Base-by-base conservation (phyloP, 2,113 vertebrate genomes). In the Zingel zingel region DNA sequence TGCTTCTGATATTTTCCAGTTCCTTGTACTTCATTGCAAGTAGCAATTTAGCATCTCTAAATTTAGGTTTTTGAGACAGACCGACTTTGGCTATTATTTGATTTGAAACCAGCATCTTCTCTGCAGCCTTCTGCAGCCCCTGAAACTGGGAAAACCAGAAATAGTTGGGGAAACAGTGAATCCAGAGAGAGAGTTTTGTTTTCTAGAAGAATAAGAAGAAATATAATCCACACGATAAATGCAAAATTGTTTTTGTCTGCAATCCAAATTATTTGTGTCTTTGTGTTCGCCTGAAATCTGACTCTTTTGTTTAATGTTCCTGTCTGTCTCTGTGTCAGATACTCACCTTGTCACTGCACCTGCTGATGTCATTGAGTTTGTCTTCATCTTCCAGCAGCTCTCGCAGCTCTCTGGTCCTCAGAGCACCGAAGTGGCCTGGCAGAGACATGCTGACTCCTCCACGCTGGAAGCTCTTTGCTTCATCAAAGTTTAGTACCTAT, bases 321-420 rank as follows among this genome's bases (percentile, higher is more conserved):
- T 53, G 19, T 69, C 43, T 36, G 19, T 69, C 53, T 15, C 21
- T 1, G 11, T n/a, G 66, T 48, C 21, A 36, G 15, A 6, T 1
- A 10, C 66, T 79, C 59, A 92, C 93, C 92, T 92, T 93, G 16
- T 83, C 74, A 30, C 75, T 88, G 59, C 78, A n/a, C 5, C 68
- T 83, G 74, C 90, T 33, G 7, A 83, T 87, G 21, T 63, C 65
- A 16, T 47, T 75, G 0, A 93, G 75, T 57, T 68, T 81, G 47
- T 90, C 88, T 5, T 93, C 92, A n/a, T 93, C 88, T 3, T 90
- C 70, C 73, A 94, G 73, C 62, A 93, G 81, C 51, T 89, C 85
- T 13, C 86, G 73, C 65, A 94, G 77, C 36, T 93, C 88, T 62
- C 16, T 54, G 16, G 69, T 92, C 65, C 82, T 88, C 69, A 89